Conservation (phyloP, 2,797 vertebrate species). For the Thunnus albacares region DNA sequence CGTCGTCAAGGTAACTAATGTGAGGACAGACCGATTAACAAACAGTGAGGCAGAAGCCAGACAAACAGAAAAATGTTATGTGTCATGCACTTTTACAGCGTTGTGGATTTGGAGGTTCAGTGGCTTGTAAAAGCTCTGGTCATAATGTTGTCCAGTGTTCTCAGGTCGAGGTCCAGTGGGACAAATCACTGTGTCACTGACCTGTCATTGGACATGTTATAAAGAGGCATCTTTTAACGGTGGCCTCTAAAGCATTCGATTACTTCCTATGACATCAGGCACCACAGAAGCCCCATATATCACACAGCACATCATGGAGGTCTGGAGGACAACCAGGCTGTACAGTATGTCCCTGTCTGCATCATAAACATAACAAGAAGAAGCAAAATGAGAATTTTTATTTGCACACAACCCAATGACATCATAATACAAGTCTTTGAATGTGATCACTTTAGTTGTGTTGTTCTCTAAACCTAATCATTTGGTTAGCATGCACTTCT, state of each 20-base stretch:
- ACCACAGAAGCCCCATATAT: conserved; percentile 43
- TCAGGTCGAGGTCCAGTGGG: conserved; percentile 24
- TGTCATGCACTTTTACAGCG: conserved; percentile 4
- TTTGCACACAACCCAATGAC: background rate
- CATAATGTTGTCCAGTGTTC: conserved; percentile 37
- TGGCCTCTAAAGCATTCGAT: conserved; percentile 68
- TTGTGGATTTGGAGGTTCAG: conserved; percentile 1
- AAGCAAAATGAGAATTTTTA: conserved; percentile 1
- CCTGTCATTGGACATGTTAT: conserved; percentile 62
- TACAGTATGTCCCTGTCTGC: background rate
- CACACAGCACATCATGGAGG: conserved; percentile 19
- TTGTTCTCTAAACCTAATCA: background rate
- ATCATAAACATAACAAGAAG: conserved; percentile 3
- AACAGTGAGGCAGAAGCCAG: conserved; percentile 28
- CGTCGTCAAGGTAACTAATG: conserved; percentile 60
- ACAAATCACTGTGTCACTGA: conserved; percentile 59
- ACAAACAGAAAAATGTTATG: conserved; percentile 8
- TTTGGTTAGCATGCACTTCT: background rate
- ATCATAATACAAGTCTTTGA: background rate
- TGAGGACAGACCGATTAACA: conserved; percentile 46
- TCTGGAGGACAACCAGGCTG: conserved; percentile 44
- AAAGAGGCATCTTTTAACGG: conserved; percentile 55
- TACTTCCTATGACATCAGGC: conserved; percentile 50
- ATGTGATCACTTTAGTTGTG: background rate
- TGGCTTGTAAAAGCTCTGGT: conserved; percentile 13